Conservation (phyloP, 1,140 invertebrate genomes). For the Rhagoletis zephyria region DNA sequence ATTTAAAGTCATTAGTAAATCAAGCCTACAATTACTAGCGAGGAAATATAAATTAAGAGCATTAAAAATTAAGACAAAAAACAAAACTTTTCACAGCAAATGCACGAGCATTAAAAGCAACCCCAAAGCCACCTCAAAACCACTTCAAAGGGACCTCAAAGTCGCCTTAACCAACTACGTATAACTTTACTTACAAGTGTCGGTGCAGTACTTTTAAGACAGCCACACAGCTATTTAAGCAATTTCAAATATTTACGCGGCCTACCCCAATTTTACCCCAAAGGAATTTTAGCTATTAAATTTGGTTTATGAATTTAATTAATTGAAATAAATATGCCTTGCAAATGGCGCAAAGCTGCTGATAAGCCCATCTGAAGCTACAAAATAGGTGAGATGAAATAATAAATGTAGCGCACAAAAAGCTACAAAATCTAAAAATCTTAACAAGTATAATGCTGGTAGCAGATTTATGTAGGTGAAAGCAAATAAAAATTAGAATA, state of each 20-base stretch:
- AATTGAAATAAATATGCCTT: slow-evolving; percentile 15
- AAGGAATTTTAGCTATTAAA: not conserved
- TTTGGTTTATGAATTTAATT: slow-evolving; percentile 43
- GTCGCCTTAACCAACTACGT: too few relatives aligned
- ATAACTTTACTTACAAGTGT: too few relatives aligned
- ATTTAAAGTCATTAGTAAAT: too few relatives aligned
- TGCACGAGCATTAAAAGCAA: too few relatives aligned
- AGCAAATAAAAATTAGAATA: not conserved
- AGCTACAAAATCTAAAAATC: not conserved
- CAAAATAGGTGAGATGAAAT: not conserved
- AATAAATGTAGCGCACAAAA: not conserved
- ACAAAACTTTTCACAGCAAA: too few relatives aligned
- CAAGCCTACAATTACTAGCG: too few relatives aligned
- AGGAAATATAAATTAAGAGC: too few relatives aligned
- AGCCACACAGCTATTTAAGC: not conserved
- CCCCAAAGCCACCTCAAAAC: too few relatives aligned
- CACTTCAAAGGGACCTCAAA: too few relatives aligned
- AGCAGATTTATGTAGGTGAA: not conserved
- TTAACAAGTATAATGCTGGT: not conserved
- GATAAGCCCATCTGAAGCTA: not conserved
- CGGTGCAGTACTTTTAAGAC: not conserved
- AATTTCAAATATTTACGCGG: not conserved
- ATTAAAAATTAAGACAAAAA: too few relatives aligned
- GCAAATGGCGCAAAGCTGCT: not conserved
- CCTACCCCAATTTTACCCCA: not conserved